Conservation (phyloP, 1,140 invertebrate species). For the Archivesica marissinica region DNA sequence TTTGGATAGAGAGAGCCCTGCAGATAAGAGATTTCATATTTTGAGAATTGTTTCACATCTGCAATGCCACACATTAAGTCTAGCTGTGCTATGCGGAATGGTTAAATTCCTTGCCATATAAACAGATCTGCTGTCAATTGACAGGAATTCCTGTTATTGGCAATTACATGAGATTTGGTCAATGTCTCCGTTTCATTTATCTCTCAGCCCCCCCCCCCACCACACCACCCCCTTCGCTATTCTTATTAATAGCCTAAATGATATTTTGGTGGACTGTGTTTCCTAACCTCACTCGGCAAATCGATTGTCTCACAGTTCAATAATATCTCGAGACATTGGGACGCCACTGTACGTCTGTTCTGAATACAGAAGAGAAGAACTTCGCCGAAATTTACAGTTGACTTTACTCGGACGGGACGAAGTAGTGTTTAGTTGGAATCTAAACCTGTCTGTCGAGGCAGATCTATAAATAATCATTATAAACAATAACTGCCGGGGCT, state of each 20-base stretch:
- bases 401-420: not conserved
- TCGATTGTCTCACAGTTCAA: conserved; percentile 25
- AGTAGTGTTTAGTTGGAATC: not conserved
- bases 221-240: too few relatives aligned
- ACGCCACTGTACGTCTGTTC: not conserved
- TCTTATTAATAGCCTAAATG: conserved; percentile 27
- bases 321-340: not conserved
- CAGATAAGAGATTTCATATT: too few relatives aligned
- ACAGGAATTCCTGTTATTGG: not conserved
- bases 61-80: too few relatives aligned
- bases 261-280: conserved; percentile 23
- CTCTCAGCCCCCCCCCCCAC: too few relatives aligned
- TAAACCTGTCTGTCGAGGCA: not conserved
- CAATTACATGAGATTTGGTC: conserved; percentile 12
- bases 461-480: conserved; percentile 18
- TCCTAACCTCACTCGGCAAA: not conserved
- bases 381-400: not conserved
- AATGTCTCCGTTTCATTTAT: conserved; percentile 12
- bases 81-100: too few relatives aligned
- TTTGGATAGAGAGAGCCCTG: too few relatives aligned
- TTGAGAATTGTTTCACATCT: too few relatives aligned
- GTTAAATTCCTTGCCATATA: too few relatives aligned
- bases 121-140: conserved; percentile 7
- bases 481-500: not conserved
- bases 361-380: not conserved